Conservation (phyloP, 2,797 vertebrate species). For the Sebastes minor region DNA sequence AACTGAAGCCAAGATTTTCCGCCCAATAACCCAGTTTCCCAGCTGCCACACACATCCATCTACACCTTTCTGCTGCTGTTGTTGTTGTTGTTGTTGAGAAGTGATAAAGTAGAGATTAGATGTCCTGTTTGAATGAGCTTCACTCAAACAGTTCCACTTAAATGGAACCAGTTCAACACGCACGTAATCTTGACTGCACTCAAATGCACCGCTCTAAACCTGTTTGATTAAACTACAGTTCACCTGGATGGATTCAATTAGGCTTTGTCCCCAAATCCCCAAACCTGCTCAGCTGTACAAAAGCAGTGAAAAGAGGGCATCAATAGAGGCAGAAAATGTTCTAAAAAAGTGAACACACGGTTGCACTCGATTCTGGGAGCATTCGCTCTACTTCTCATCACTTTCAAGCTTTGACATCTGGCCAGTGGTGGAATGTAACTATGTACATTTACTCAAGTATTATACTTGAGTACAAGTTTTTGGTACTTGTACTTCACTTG, state of each 20-base stretch:
- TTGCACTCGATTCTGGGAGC: not conserved
- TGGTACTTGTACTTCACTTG: not conserved
- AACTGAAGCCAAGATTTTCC: not conserved
- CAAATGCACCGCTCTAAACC: not conserved
- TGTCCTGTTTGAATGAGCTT: conserved; percentile 26
- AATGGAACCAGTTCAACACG: not conserved
- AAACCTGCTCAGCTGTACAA: not conserved
- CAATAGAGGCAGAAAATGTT: not conserved
- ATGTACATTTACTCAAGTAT: not conserved
- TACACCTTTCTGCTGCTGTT: conserved; percentile 1
- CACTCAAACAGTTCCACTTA: conserved; percentile 5
- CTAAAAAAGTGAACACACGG: not conserved
- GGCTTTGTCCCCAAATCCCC: not conserved
- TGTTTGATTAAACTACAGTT: not conserved
- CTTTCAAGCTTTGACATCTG: not conserved
- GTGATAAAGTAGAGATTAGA: conserved; percentile 23
- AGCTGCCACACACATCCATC: not conserved
- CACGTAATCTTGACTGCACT: not conserved
- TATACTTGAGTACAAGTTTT: not conserved
- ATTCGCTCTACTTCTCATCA: not conserved
- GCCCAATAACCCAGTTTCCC: conserved; percentile 4
- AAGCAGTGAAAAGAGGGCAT: not conserved
- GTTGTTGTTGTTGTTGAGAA: conserved; percentile 13
- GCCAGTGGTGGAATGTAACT: not conserved
- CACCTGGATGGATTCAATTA: conserved; percentile 6